Conservation (phyloP, 2,888 invertebrate species). For the Napeogenes inachia region DNA sequence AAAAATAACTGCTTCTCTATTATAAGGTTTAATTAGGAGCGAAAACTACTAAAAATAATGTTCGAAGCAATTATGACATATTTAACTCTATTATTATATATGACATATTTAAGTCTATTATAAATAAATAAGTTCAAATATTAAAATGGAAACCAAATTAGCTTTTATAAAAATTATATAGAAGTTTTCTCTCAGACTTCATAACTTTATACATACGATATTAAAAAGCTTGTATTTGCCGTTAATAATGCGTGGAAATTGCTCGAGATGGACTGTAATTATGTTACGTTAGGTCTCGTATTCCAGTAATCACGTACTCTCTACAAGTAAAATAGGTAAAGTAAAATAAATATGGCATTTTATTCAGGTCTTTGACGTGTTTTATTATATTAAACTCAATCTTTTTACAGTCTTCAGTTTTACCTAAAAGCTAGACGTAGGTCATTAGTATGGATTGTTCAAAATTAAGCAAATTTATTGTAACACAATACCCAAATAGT, state of each 20-base stretch:
- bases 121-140: no score
- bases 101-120: no score
- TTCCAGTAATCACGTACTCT: not conserved
- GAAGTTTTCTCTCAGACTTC: no score
- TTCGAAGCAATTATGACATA: no score
- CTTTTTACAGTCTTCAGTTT: not conserved
- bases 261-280: not conserved
- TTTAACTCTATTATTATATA: no score
- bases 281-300: not conserved
- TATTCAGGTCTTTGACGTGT: not conserved
- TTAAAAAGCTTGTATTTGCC: not conserved
- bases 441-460: not conserved
- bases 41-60: no score
- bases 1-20: no score
- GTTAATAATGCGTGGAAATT: not conserved
- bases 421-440: not conserved
- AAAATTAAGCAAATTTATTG: no score
- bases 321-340: not conserved
- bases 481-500: no score
- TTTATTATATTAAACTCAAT: not conserved
- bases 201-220: not conserved
- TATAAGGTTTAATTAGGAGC: no score
- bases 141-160: no score
- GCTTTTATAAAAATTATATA: no score
- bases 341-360: not conserved